Conservation (phyloP, 2,888 invertebrate genomes). For the Aleiodes leptofemur region DNA sequence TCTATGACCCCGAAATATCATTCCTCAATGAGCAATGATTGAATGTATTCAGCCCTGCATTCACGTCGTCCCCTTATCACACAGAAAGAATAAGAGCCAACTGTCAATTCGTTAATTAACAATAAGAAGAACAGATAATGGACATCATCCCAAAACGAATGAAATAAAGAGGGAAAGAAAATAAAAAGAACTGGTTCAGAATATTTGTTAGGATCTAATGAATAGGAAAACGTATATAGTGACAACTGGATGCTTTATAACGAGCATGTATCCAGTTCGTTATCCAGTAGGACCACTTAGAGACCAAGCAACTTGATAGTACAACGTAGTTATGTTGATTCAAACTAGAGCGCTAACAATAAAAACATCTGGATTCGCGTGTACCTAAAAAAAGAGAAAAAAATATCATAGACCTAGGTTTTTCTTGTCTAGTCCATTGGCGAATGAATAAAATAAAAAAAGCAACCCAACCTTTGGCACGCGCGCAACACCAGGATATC, state of each 20-base stretch:
- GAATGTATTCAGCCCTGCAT: background rate
- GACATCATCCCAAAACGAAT: conserved; percentile 9
- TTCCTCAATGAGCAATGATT: background rate
- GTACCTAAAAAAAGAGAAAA: too few species aligned
- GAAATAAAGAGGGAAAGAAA: background rate
- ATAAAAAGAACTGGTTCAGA: conserved; percentile 24
- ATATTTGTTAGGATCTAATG: conserved; percentile 24
- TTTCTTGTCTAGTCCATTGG: too few species aligned
- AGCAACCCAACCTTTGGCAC: too few species aligned
- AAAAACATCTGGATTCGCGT: conserved; percentile 24
- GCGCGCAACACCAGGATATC: too few species aligned
- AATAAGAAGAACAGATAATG: conserved; percentile 14
- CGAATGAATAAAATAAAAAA: too few species aligned
- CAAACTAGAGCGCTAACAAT: conserved; percentile 22
- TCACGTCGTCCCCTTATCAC: conserved; percentile 13
- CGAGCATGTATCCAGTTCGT: conserved; percentile 34
- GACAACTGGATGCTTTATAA: conserved; percentile 30
- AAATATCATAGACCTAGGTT: too few species aligned
- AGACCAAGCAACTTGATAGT: conserved; percentile 21
- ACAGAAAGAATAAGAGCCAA: background rate
- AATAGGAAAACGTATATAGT: conserved; percentile 33
- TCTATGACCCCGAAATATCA: too few species aligned
- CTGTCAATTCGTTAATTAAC: conserved; percentile 16
- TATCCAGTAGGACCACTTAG: conserved; percentile 27
- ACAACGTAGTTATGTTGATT: conserved; percentile 20